Base-by-base conservation (phyloP, 2,113 vertebrate genomes). In the Ceyx margarethae region DNA sequence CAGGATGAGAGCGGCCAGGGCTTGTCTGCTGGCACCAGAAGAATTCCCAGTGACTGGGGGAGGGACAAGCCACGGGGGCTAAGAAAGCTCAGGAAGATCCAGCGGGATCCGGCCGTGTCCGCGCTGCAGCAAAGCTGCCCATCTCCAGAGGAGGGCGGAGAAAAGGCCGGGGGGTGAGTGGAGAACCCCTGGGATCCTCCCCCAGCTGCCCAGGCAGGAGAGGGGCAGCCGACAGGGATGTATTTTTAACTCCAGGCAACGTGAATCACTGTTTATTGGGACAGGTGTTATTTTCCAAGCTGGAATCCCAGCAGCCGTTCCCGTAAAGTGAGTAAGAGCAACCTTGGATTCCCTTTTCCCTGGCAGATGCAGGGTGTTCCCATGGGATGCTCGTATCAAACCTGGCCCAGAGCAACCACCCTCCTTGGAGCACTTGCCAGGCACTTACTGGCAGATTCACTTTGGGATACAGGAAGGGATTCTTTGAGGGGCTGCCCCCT, bases 101-200 rank as follows among this genome's bases (percentile, higher is more conserved):
- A 10, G 37, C 37, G 37, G 37, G 37, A 37, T 37, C 37, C 37
- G 37, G 37, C 37, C 37, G 37, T 0, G 5, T 57, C 88, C 1
- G 2, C 3, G 0, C 25, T 2, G 9, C 37, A 76, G 48, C 26
- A 29, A n/a, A 62, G 2, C n/a, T 5, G 0, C 13, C 33, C 10
- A 0, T 11, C 37, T 64, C 60, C 21, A 3, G 26, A 11, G 71
- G 35, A 29, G 64, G 5, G 14, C 0, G 7, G 58, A 81, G 68
- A 90, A 57, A 4, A 22, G 45, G 72, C 66, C 7, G 40, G 8
- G 8, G 33, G 48, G 1, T 5, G n/a, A 81, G 40, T 0, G 37
- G 58, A 56, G 33, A 86, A 93, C 66, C 6, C 12, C 31, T 2
- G 25, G 64, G 68, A 83, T 50, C 23, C n/a, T 53, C 21, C 29